phyloP scores from a whole-genome alignment of 2,888 invertebrate genomes.

The Dasysyrphus albostriatus region DNA sequence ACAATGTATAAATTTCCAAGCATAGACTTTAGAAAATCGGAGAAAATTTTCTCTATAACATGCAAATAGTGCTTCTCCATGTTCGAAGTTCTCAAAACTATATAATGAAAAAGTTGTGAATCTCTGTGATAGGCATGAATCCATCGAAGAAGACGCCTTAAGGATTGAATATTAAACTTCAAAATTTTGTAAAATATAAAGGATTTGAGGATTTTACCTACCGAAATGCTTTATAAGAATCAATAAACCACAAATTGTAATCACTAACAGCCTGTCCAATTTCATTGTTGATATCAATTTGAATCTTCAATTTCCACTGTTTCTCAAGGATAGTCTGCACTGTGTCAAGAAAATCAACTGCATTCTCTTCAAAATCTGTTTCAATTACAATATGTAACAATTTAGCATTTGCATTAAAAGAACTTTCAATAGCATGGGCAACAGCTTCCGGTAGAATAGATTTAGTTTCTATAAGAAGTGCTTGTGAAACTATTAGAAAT shows the following conservation, averaged over 20 bases:
- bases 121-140: background rate
- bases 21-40: background rate
- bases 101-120: background rate
- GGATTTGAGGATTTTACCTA: background rate
- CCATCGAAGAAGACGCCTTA: background rate
- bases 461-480: background rate
- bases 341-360: constrained; percentile 1
- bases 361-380: constrained; percentile 15
- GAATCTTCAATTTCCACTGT: background rate
- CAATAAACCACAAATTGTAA: constrained; percentile 33
- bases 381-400: background rate
- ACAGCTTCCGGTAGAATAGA: constrained; percentile 4
- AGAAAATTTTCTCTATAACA: background rate
- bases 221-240: constrained; percentile 29
- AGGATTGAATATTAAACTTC: background rate
- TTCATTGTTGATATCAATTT: constrained; percentile 23
- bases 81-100: background rate
- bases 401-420: background rate
- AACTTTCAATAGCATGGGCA: background rate
- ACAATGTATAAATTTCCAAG: background rate
- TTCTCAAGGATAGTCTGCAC: constrained; percentile 1
- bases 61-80: background rate
- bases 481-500: background rate
- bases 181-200: too few relatives aligned
- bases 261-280: constrained; percentile 1